These are phyloP conservation scores for Bambusicola thoracicus DNA, from an alignment of 2,113 vertebrate species.

Conservation along the genomic window DNA sequence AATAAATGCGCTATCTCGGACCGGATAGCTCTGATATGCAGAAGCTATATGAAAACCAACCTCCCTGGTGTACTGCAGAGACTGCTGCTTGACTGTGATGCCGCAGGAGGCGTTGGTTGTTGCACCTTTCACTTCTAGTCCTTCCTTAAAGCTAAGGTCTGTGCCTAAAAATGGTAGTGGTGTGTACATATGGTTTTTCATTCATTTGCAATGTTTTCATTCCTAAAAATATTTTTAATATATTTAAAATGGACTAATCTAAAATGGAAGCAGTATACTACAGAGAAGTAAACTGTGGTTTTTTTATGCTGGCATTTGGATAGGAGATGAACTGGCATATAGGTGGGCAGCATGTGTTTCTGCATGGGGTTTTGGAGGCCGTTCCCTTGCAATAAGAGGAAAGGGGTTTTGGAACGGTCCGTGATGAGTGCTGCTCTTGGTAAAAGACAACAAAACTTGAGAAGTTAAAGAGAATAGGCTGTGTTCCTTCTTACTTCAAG, in stretches of 20 bases:
- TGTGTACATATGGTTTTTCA: constrained; percentile 54
- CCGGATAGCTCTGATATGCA: constrained; percentile 60
- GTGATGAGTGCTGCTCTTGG: neutral
- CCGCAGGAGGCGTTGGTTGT: constrained; percentile 16
- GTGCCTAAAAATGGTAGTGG: constrained; percentile 70
- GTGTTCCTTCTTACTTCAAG: constrained; percentile 30
- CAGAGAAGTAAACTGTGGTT: constrained; percentile 7
- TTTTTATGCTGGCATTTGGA: constrained; percentile 17
- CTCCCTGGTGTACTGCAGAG: constrained; percentile 47
- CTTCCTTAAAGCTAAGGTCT: constrained; percentile 64
- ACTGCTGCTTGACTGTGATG: constrained; percentile 6
- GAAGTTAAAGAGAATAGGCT: neutral
- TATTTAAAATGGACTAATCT: constrained; percentile 66
- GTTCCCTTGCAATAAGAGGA: neutral
- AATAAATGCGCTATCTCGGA: constrained; percentile 38
- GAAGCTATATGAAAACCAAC: constrained; percentile 55
- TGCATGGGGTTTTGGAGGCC: constrained; percentile 14
- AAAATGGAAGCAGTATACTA: constrained; percentile 19
- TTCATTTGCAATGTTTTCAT: constrained; percentile 69
- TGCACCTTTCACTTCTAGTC: constrained; percentile 63
- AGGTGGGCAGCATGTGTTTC: neutral
- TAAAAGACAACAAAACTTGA: neutral
- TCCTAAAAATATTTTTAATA: constrained; percentile 62
- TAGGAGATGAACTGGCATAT: neutral
- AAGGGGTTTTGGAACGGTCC: neutral